phyloP scores from a whole-genome alignment of 2,888 invertebrate genomes.

The Idaea biselata region DNA sequence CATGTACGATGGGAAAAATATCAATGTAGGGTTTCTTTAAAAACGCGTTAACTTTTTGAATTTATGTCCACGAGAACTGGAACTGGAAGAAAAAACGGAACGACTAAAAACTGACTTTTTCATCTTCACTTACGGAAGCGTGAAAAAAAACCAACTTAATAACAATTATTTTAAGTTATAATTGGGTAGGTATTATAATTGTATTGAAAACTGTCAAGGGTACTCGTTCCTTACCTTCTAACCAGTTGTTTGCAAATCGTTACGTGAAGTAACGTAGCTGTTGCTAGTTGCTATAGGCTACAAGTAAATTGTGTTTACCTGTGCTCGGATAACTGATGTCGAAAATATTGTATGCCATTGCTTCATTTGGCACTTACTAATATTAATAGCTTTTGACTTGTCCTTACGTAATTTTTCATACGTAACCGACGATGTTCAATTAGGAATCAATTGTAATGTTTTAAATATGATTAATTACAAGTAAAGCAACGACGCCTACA shows the following conservation, averaged over 20 bases:
- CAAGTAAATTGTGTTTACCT: slow-evolving; percentile 11
- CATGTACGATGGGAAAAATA: no score
- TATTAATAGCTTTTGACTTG: neutral
- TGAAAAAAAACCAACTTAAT: neutral
- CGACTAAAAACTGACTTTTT: no score
- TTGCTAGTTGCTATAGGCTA: slow-evolving; percentile 9
- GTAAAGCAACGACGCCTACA: no score
- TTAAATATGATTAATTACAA: neutral
- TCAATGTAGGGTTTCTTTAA: no score
- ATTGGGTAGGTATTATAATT: slow-evolving; percentile 3
- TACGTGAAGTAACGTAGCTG: slow-evolving; percentile 17
- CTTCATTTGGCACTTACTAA: neutral
- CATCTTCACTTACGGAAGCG: no score
- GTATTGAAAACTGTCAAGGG: slow-evolving; percentile 23
- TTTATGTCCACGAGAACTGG: no score
- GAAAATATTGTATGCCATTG: neutral
- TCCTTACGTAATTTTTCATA: neutral
- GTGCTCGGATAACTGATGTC: slow-evolving; percentile 2
- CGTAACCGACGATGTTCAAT: neutral
- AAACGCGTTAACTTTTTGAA: no score
- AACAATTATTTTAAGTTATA: neutral
- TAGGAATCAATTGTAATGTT: neutral
- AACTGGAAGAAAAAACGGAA: no score
- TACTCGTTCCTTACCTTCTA: slow-evolving; percentile 7
- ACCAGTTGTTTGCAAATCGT: slow-evolving; percentile 30